Evolutionary conservation across 2,113 vertebrate genomes (phyloP), one percentile per base, ranked within the genome.

Genomic region (Nyctibius bracteatus): DNA sequence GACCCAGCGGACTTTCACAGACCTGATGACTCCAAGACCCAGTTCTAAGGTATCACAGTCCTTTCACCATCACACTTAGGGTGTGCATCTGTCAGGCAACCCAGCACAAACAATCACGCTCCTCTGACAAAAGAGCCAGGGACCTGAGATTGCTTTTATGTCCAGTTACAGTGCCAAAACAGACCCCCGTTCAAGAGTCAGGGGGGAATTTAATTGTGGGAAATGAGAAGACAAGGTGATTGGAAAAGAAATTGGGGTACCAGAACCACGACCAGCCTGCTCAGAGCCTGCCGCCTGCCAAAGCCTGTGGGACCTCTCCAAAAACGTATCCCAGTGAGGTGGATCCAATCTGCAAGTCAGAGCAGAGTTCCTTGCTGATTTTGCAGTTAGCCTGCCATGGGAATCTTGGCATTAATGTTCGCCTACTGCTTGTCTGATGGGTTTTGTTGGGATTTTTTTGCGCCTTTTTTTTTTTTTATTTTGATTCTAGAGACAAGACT

Each of bases 161-260:
- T 13, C n/a, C 73, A 54, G 19, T 43, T 55, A 30, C 8, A 31
- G 17, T 8, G 55, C 5, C 46, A 78, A 72, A 91, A 27, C 14
- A 51, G 47, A 43, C 6, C 11, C 2, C 8, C 1, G 0, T 12
- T 19, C 31, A 67, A 31, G 52, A 80, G n/a, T 6, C 3, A 1
- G 25, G 9, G 13, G 5, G 39, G 2, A 57, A 74, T 3, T 1
- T 12, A 37, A 35, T 2, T 9, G 17, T 18, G 55, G 33, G 44
- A 77, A 73, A 81, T 6, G 6, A 74, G 68, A 71, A 77, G n/a
- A 73, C 12, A 33, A 46, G 2, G n/a, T 27, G 8, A 49, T 16
- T 22, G 19, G 9, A 52, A 86, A 67, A 78, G 19, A 63, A 74
- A 2, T 1, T 30, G 47, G 33, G 23, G 21, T 15, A 51, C 27